These are phyloP conservation scores for Diphyllodes magnificus DNA, from an alignment of 2,113 vertebrate genomes.

Conservation along the genomic window DNA sequence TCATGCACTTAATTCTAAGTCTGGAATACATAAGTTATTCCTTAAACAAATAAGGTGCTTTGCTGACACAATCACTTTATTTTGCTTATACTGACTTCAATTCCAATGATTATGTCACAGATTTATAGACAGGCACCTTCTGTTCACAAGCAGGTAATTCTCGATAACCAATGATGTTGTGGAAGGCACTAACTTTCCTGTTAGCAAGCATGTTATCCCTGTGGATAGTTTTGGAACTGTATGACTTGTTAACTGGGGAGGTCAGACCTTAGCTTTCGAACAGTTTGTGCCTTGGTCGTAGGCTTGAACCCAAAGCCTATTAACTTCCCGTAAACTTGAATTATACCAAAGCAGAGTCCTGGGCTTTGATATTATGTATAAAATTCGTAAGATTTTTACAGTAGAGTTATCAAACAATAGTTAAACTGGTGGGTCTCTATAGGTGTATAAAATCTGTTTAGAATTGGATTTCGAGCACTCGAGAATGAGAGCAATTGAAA, in stretches of 20 bases:
- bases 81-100: background rate
- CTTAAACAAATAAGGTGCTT: background rate
- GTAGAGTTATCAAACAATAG: background rate
- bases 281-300: background rate
- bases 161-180: fast-evolving
- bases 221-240: background rate
- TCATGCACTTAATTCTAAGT: background rate
- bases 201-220: background rate
- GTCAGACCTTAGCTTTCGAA: background rate
- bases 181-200: background rate
- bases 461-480: background rate
- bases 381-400: background rate
- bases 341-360: background rate
- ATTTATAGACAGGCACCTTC: background rate
- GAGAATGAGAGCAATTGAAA: background rate
- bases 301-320: background rate
- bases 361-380: background rate
- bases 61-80: background rate
- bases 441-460: background rate
- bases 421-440: background rate
- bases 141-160: background rate
- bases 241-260: background rate
- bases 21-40: background rate
- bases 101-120: background rate
- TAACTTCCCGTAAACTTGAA: background rate